phyloP scores from a whole-genome alignment of 2,113 vertebrate genomes.

The Passer domesticus region DNA sequence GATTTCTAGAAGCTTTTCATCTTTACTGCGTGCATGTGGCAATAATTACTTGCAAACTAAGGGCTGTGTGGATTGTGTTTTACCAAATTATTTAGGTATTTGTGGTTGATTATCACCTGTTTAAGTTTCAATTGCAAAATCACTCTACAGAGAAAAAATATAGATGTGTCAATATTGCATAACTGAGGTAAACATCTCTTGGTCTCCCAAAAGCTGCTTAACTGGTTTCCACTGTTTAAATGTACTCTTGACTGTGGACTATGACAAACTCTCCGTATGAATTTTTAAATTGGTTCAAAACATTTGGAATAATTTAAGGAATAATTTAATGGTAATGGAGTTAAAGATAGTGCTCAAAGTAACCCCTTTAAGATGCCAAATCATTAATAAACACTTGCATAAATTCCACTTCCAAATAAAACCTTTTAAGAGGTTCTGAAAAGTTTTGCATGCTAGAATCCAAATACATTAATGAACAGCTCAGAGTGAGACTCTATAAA shows the following conservation, averaged over 20 bases:
- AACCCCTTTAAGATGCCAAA: slow-evolving; percentile 22
- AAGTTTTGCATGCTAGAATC: not conserved
- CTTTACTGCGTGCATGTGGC: not conserved
- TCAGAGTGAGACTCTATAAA: not conserved
- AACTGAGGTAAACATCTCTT: slow-evolving; percentile 11
- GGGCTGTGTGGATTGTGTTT: not conserved
- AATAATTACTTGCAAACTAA: slow-evolving; percentile 15
- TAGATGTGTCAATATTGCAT: not conserved
- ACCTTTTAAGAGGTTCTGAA: not conserved
- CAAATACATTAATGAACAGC: not conserved
- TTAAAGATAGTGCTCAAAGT: slow-evolving; percentile 27
- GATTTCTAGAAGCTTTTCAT: slow-evolving; percentile 18
- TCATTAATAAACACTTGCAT: not conserved
- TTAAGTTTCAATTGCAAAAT: slow-evolving; percentile 50
- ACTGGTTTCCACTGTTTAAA: slow-evolving; percentile 41
- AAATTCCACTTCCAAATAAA: not conserved
- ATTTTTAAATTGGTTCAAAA: slow-evolving; percentile 8
- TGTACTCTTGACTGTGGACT: not conserved
- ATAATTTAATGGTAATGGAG: slow-evolving; percentile 31
- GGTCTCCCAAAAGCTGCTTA: slow-evolving; percentile 18
- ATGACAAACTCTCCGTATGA: not conserved
- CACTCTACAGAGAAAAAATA: not conserved
- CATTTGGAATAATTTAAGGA: slow-evolving; percentile 28
- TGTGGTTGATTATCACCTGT: not conserved
- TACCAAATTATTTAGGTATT: slow-evolving; percentile 35